Base-by-base conservation (phyloP, 2,113 vertebrate species). In the Grantiella picta region DNA sequence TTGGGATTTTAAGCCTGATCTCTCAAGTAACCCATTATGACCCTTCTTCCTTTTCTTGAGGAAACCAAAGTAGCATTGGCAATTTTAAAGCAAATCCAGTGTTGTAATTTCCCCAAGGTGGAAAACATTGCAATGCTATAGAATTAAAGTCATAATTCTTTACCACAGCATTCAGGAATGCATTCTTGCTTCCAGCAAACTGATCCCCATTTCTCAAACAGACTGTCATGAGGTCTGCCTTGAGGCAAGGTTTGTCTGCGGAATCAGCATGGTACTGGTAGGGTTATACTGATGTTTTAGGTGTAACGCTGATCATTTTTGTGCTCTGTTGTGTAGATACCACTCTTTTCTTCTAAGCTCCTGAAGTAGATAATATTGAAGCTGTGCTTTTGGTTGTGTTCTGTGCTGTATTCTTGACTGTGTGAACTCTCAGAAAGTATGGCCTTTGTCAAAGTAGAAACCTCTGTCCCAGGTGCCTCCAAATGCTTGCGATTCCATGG, bases 401-500 rank as follows among this genome's bases (percentile, higher is more conserved):
- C 35, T 47, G 19, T 81, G 35, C n/a, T 81, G 11, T 56, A 13
- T 63, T 63, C 40, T 68, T 86, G 31, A 20, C 59, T 1, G 0
- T 77, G 29, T 91, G 82, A 94, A 50, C 60, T 86, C 44, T 59
- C 38, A 63, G 47, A 63, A 42, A 49, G 20, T 19, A 10, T 11
- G 21, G 31, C 10, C 35, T 45, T 61, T 69, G 63, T 52, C 24
- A 36, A 13, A 35, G 79, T 15, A 31, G 54, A 31, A 82, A 35
- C 36, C 15, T 76, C 88, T 91, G 70, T 79, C 50, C 45, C 27
- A 45, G 12, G 47, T 71, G 31, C 25, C 44, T 82, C 53, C 5
- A 2, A 65, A 56, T 31, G 33, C 16, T 73, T 0, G 0, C 47
- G 25, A 38, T 72, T 87, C 73, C 52, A 9, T 5, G 7, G 35